Conservation (phyloP, 2,888 invertebrate species). For the Pristionchus maxplancki region DNA sequence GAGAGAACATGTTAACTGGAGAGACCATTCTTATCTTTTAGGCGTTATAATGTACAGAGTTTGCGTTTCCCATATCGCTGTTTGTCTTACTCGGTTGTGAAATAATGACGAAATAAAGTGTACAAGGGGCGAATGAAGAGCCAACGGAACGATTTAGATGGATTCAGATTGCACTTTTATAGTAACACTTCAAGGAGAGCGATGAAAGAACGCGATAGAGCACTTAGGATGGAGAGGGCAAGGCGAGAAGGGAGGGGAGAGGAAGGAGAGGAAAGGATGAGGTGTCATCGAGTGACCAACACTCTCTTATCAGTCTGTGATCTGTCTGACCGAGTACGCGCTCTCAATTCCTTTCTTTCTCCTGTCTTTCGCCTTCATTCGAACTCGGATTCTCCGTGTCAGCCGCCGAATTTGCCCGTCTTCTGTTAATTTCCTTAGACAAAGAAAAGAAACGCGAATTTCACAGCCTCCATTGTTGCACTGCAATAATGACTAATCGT, state of each 20-base stretch:
- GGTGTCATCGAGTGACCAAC: conserved; percentile 8
- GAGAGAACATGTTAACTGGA: not conserved
- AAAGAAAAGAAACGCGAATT: too few species aligned
- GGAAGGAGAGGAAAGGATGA: conserved; percentile 3
- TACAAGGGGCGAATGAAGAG: not conserved
- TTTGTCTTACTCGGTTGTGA: not conserved
- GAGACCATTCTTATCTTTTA: not conserved
- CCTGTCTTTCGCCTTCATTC: too few species aligned
- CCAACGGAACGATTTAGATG: too few species aligned
- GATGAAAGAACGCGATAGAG: too few species aligned
- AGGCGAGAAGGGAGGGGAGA: not conserved
- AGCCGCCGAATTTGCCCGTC: too few species aligned
- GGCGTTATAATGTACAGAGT: conserved; percentile 6
- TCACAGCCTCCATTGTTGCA: too few species aligned
- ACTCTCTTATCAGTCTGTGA: not conserved
- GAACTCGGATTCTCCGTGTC: too few species aligned
- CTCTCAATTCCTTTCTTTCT: not conserved
- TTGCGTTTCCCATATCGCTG: not conserved
- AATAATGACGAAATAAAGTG: not conserved
- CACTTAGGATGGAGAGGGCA: not conserved
- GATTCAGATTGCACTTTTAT: too few species aligned
- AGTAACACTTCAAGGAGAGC: too few species aligned
- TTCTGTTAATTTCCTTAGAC: too few species aligned
- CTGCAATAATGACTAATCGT: too few species aligned
- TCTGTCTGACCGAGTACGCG: not conserved